These are phyloP conservation scores for Chloroclystis v-ata DNA, from an alignment of 2,888 invertebrate genomes.

Conservation along the genomic window DNA sequence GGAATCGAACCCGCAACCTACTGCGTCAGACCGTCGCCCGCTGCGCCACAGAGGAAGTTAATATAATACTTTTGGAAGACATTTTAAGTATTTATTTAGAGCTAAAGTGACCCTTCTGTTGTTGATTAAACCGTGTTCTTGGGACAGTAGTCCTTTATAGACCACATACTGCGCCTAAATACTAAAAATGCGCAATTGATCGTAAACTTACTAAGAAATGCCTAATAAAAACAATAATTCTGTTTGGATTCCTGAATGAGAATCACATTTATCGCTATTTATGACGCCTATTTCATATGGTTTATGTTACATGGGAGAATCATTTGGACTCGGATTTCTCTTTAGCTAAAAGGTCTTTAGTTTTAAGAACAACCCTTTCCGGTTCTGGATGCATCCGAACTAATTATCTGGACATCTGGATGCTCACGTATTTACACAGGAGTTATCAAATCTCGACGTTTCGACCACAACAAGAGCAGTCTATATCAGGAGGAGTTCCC, in stretches of 20 bases:
- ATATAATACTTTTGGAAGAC: too few species aligned
- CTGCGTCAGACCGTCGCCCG: too few species aligned
- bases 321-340: not conserved
- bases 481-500: too few species aligned
- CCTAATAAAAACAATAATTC: constrained; percentile 26
- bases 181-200: constrained; percentile 31
- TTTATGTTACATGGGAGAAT: constrained; percentile 1
- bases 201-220: constrained; percentile 26
- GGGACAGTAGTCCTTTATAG: constrained; percentile 18
- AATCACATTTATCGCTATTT: constrained; percentile 16
- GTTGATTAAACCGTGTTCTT: not conserved
- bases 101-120: not conserved
- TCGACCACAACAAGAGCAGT: too few species aligned
- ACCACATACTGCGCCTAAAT: constrained; percentile 30
- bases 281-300: constrained; percentile 5
- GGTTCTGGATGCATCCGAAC: too few species aligned
- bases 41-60: too few species aligned
- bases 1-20: too few species aligned
- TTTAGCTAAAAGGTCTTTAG: not conserved
- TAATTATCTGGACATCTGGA: too few species aligned
- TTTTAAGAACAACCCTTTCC: too few species aligned
- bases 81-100: too few species aligned
- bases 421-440: too few species aligned
- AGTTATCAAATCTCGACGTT: too few species aligned
- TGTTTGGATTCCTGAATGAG: constrained; percentile 22